Conservation (phyloP, 2,888 invertebrate species). For the Hydriomena furcata region DNA sequence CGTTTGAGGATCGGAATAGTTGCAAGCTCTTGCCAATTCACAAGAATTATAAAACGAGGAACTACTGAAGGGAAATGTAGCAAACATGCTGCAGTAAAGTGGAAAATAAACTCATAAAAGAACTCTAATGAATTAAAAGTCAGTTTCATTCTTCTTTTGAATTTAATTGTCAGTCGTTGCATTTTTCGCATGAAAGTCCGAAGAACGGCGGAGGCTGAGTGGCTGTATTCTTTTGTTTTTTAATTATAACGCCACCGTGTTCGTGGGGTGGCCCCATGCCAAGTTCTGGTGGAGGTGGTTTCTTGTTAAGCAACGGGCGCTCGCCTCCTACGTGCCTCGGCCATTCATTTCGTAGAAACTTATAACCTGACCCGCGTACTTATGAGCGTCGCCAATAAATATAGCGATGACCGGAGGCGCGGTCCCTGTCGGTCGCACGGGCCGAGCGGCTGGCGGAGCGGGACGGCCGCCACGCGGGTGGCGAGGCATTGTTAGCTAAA, state of each 20-base stretch:
- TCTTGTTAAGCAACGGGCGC: slow-evolving; percentile 71
- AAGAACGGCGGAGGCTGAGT: slow-evolving; percentile 74
- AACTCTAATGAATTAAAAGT: slow-evolving; percentile 27
- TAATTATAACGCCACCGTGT: slow-evolving; percentile 77
- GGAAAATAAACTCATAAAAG: slow-evolving; percentile 21
- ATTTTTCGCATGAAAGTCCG: slow-evolving; percentile 73
- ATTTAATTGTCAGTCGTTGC: slow-evolving; percentile 68
- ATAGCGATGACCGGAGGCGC: slow-evolving; percentile 80
- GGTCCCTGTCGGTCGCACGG: slow-evolving; percentile 62
- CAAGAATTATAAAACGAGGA: too few relatives aligned
- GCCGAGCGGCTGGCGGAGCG: slow-evolving; percentile 49
- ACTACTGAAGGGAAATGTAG: slow-evolving; percentile 5
- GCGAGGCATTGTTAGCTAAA: slow-evolving; percentile 82
- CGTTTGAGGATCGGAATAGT: too few relatives aligned
- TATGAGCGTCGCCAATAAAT: slow-evolving; percentile 84
- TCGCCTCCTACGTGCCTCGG: slow-evolving; percentile 80
- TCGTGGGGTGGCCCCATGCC: slow-evolving; percentile 66
- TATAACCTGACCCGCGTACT: slow-evolving; percentile 84
- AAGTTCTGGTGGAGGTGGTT: slow-evolving; percentile 77
- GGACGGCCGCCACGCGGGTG: slow-evolving; percentile 67
- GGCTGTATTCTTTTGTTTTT: slow-evolving; percentile 83
- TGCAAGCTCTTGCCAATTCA: too few relatives aligned
- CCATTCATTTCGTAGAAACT: slow-evolving; percentile 82
- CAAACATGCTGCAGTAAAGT: slow-evolving; percentile 5
- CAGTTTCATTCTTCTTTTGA: slow-evolving; percentile 44